Evolutionary conservation across 2,797 vertebrate genomes (phyloP).

Genomic region (Poeciliopsis turneri): DNA sequence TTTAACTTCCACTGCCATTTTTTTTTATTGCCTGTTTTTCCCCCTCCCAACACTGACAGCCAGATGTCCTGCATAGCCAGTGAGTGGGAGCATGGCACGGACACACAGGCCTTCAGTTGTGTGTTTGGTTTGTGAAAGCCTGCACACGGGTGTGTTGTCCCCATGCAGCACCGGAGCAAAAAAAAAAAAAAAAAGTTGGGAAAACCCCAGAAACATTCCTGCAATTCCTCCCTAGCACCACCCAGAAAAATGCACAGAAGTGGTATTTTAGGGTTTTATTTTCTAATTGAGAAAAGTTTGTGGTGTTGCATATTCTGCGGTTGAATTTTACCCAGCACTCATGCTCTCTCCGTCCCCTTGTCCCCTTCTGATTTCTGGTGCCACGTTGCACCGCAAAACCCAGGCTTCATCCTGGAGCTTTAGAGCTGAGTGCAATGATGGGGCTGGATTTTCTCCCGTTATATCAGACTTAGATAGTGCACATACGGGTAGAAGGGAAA

Average conservation of each 20-base stretch:
- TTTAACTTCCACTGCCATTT: constrained; percentile 57
- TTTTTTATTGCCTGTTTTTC: constrained; percentile 57
- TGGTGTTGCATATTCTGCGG: constrained; percentile 64
- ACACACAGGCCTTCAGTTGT: constrained; percentile 23
- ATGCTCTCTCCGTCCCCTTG: constrained; percentile 56
- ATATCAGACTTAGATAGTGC: constrained; percentile 1
- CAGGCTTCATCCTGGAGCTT: constrained; percentile 28
- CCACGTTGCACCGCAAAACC: constrained; percentile 68
- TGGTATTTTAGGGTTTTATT: constrained; percentile 31
- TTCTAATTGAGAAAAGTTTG: constrained; percentile 40
- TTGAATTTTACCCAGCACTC: constrained; percentile 37
- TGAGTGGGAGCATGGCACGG: constrained; percentile 25
- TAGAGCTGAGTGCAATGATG: constrained; percentile 27
- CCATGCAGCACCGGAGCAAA: constrained; percentile 57
- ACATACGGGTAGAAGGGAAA: neutral
- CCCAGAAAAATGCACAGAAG: constrained; percentile 63
- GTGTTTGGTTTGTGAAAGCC: constrained; percentile 29
- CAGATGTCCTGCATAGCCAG: constrained; percentile 58
- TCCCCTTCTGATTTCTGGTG: constrained; percentile 61
- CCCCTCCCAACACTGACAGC: constrained; percentile 59
- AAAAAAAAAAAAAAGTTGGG: constrained; percentile 52
- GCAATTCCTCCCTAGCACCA: constrained; percentile 74
- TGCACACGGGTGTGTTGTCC: constrained; percentile 37
- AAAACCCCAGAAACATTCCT: constrained; percentile 80
- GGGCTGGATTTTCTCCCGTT: neutral